Evolutionary conservation across 2,797 vertebrate species (phyloP).

Genomic region (Sylvia borin): DNA sequence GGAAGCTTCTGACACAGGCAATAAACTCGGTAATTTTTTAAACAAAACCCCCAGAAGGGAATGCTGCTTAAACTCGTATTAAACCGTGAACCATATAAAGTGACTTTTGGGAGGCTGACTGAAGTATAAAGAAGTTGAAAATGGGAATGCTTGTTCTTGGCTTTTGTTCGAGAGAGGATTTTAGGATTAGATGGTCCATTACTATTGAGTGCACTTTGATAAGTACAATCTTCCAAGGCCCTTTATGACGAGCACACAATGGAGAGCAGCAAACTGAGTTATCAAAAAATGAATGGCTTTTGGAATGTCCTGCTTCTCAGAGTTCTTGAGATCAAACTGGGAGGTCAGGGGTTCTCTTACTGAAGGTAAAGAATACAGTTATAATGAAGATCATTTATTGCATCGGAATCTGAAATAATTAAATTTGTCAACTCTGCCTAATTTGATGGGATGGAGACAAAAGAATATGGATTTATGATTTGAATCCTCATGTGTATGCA

Average conservation of each 20-base stretch:
- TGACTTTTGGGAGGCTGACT: slow-evolving; percentile 29
- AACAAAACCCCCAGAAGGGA: neutral
- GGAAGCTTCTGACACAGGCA: neutral
- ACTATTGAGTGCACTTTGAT: neutral
- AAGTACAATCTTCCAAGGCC: neutral
- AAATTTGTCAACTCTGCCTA: neutral
- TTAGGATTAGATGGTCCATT: slow-evolving; percentile 34
- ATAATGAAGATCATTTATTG: neutral
- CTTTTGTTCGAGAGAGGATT: slow-evolving; percentile 5
- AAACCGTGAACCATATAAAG: neutral
- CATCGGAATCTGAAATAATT: neutral
- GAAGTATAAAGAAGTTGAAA: neutral
- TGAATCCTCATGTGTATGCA: slow-evolving; percentile 11
- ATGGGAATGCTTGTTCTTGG: slow-evolving; percentile 12
- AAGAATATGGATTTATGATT: neutral
- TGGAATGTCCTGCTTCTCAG: neutral
- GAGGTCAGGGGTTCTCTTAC: neutral
- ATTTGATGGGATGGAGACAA: neutral
- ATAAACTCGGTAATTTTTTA: neutral
- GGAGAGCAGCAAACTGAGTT: neutral
- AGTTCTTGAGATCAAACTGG: neutral
- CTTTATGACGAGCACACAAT: neutral
- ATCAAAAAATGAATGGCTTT: neutral
- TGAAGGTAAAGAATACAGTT: neutral
- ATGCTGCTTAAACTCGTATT: neutral